A percentile compares a stretch with the other conserved stretches of the same genome.
These are phyloP conservation scores for Symphodus melops DNA, from an alignment of 2,113 vertebrate species.

Conservation along the genomic window DNA sequence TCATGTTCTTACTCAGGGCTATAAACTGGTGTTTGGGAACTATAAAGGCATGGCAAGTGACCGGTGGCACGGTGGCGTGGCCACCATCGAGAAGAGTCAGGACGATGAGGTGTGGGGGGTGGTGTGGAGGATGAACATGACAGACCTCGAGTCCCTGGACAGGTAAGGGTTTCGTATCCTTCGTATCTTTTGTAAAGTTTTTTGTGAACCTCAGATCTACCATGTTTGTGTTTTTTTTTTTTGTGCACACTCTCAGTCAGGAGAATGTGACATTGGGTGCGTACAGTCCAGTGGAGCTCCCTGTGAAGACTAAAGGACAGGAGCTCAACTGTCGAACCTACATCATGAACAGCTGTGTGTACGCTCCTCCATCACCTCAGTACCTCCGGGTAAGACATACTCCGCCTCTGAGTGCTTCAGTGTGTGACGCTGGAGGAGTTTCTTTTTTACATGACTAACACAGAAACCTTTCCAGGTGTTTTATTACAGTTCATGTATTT, in stretches of 20 bases:
- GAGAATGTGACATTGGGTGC: slow-evolving; percentile 87
- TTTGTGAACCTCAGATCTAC: background rate
- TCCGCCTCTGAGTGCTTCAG: background rate
- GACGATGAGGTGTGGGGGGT: slow-evolving; percentile 93
- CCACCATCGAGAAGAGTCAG: slow-evolving; percentile 88
- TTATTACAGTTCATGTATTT: no score
- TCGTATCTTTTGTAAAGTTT: background rate
- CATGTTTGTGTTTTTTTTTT: background rate
- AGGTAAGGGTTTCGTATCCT: slow-evolving; percentile 78
- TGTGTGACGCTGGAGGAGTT: no score
- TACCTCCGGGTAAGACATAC: slow-evolving; percentile 87
- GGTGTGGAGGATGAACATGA: slow-evolving; percentile 89
- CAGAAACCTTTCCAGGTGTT: no score
- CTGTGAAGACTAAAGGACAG: slow-evolving; percentile 79
- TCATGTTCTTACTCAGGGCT: slow-evolving; percentile 82
- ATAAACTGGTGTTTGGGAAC: slow-evolving; percentile 91
- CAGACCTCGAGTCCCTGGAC: slow-evolving; percentile 86
- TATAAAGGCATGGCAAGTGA: slow-evolving; percentile 84
- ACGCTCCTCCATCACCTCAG: slow-evolving; percentile 88
- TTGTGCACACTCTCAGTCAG: slow-evolving; percentile 80
- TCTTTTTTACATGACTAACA: no score
- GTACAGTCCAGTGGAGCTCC: slow-evolving; percentile 87
- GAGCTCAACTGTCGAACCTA: slow-evolving; percentile 89
- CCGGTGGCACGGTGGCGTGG: slow-evolving; percentile 91
- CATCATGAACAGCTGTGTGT: slow-evolving; percentile 89